These are phyloP conservation scores for Heliconius ethilla DNA, from an alignment of 2,888 invertebrate species.

Conservation along the genomic window DNA sequence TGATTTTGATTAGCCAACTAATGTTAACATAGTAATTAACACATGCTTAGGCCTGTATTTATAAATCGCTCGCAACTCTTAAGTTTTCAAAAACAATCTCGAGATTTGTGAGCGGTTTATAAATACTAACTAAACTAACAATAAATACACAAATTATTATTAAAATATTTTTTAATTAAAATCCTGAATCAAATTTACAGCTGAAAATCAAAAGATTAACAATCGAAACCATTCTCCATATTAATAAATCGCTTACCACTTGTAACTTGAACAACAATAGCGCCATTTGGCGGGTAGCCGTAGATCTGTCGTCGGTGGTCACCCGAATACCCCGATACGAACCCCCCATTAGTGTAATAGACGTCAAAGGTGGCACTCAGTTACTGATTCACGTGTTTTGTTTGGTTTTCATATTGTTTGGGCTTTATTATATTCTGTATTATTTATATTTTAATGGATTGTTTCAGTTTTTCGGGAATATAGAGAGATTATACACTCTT, in stretches of 20 bases:
- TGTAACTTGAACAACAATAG: conserved; percentile 36
- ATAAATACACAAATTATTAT: too few species aligned
- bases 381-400: conserved; percentile 51
- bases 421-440: background rate
- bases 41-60: too few species aligned
- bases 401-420: conserved; percentile 29
- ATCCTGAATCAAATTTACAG: too few species aligned
- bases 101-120: too few species aligned
- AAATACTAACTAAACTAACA: too few species aligned
- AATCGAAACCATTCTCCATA: background rate
- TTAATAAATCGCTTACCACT: conserved; percentile 37
- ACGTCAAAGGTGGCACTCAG: conserved; percentile 59
- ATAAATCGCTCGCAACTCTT: too few species aligned
- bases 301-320: conserved; percentile 59
- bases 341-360: conserved; percentile 64
- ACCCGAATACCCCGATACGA: conserved; percentile 56
- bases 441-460: background rate
- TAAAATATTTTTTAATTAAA: too few species aligned
- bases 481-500: background rate
- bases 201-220: too few species aligned
- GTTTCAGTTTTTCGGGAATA: background rate
- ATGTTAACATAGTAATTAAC: too few species aligned
- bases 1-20: too few species aligned
- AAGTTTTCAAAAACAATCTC: too few species aligned
- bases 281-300: conserved; percentile 48